A percentile compares a stretch with the other conserved stretches of the same genome.
Conservation (phyloP, 2,797 vertebrate species). For the Mormyrus hasselquistii region DNA sequence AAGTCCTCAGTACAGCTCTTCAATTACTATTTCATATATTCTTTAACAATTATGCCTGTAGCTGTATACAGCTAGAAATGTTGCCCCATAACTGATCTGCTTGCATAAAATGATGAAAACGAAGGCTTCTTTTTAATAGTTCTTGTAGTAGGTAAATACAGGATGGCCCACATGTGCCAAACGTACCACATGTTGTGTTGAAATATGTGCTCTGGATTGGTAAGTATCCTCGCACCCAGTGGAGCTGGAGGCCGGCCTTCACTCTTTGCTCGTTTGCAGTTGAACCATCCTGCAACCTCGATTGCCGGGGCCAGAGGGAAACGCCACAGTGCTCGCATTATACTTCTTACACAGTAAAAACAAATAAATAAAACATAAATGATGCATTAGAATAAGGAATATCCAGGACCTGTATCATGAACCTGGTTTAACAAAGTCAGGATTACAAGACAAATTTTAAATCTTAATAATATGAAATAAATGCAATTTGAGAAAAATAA, state of each 20-base stretch:
- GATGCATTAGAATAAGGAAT: not conserved
- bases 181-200: constrained; percentile 69
- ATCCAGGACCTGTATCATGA: not conserved
- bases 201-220: constrained; percentile 54
- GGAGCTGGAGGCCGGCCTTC: constrained; percentile 69
- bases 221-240: constrained; percentile 80
- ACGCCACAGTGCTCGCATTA: constrained; percentile 49
- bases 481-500: not conserved
- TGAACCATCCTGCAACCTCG: constrained; percentile 48
- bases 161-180: not conserved
- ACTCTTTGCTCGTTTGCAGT: constrained; percentile 57
- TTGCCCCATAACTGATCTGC: not conserved
- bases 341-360: not conserved
- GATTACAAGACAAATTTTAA: not conserved
- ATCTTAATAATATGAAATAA: not conserved
- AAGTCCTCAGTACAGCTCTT: not conserved
- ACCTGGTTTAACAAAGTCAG: not conserved
- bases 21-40: not conserved
- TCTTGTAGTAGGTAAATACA: not conserved
- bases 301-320: constrained; percentile 44
- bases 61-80: not conserved
- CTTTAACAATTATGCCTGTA: not conserved
- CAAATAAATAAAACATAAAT: not conserved
- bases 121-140: not conserved
- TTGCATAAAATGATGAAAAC: not conserved